Evolutionary conservation across 1,140 invertebrate species (phyloP).

Genomic region (Helicoverpa armigera): DNA sequence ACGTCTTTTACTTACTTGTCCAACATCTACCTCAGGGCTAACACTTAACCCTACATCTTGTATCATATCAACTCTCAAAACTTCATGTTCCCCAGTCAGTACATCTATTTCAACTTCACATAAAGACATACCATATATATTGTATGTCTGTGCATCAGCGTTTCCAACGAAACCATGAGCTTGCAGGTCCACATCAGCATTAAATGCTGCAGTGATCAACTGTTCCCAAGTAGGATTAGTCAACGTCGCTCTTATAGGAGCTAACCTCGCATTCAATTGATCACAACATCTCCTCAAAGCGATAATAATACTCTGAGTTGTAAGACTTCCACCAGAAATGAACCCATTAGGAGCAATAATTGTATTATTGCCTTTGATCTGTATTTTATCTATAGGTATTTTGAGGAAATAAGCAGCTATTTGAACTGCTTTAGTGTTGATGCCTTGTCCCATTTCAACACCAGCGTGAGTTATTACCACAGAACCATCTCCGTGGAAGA

Average conservation of each 20-base stretch:
- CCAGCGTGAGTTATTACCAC: constrained; percentile 92
- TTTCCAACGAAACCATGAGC: constrained; percentile 29
- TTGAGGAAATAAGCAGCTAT: constrained; percentile 90
- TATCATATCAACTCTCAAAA: constrained; percentile 90
- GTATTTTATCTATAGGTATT: constrained; percentile 89
- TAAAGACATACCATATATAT: constrained; percentile 88
- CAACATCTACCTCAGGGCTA: constrained; percentile 92
- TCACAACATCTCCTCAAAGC: constrained; percentile 36
- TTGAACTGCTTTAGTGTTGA: constrained; percentile 92
- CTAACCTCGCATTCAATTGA: constrained; percentile 21
- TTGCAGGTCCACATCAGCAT: constrained; percentile 35
- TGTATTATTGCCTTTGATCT: constrained; percentile 36
- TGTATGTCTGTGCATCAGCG: constrained; percentile 70
- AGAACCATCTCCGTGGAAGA: constrained; percentile 92
- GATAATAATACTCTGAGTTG: constrained; percentile 1
- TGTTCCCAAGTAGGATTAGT: constrained; percentile 27
- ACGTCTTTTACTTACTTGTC: constrained; percentile 89
- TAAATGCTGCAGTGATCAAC: constrained; percentile 53
- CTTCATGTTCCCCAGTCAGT: constrained; percentile 90
- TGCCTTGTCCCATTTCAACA: constrained; percentile 94
- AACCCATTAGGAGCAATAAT: constrained; percentile 32
- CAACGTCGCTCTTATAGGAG: constrained; percentile 9
- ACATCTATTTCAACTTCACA: constrained; percentile 91
- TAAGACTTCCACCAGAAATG: constrained; percentile 45
- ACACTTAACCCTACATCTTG: constrained; percentile 92